Conservation (phyloP, 2,797 vertebrate species). For the Anolis apletophallus region DNA sequence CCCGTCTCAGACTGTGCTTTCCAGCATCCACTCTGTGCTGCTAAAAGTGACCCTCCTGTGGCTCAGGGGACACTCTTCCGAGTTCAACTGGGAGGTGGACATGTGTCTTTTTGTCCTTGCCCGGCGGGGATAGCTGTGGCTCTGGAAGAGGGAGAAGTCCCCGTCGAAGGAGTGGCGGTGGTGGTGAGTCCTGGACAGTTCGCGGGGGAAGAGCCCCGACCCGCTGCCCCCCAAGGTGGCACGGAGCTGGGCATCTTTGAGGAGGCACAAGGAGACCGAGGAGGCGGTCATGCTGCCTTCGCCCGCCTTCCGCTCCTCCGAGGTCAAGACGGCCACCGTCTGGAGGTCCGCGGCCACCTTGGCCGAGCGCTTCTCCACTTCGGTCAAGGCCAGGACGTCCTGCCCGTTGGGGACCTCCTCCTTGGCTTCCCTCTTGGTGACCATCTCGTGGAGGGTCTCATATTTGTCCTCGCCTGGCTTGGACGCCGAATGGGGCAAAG, state of each 20-base stretch:
- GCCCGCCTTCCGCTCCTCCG: slow-evolving; percentile 83
- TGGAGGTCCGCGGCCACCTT: slow-evolving; percentile 80
- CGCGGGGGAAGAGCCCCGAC: slow-evolving; percentile 78
- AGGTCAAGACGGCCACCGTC: slow-evolving; percentile 73
- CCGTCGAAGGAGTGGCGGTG: slow-evolving; percentile 89
- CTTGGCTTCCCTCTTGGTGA: slow-evolving; percentile 70
- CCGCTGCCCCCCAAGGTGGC: slow-evolving; percentile 69
- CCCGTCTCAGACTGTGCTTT: slow-evolving; percentile 90
- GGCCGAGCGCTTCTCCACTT: slow-evolving; percentile 74
- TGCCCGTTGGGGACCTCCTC: background rate
- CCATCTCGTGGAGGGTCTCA: slow-evolving; percentile 74
- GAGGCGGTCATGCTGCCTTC: slow-evolving; percentile 69
- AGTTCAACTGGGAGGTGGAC: slow-evolving; percentile 91
- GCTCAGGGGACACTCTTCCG: slow-evolving; percentile 83
- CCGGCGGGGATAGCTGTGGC: slow-evolving; percentile 95
- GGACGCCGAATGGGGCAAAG: slow-evolving; percentile 45
- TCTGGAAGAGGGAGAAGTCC: slow-evolving; percentile 94
- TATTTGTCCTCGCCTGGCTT: slow-evolving; percentile 82
- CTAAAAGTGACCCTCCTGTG: slow-evolving; percentile 90
- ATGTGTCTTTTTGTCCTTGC: slow-evolving; percentile 92
- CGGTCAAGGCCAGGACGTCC: background rate
- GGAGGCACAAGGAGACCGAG: slow-evolving; percentile 43
- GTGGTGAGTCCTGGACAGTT: slow-evolving; percentile 87
- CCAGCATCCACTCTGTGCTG: slow-evolving; percentile 98
- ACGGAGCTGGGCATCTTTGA: slow-evolving; percentile 82